Conservation (phyloP, 2,888 invertebrate species). For the Phrixothrix hirtus region DNA sequence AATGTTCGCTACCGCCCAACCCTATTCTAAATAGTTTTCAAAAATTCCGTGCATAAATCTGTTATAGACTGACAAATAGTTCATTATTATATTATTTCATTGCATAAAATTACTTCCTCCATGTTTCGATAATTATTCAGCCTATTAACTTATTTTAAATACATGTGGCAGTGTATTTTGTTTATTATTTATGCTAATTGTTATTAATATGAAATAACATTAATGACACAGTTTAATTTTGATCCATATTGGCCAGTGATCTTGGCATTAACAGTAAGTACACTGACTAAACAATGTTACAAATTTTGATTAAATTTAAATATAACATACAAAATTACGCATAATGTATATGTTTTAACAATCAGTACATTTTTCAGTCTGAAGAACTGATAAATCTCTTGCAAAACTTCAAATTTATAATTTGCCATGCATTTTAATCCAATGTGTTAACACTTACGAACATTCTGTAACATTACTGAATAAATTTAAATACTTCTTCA, state of each 20-base stretch:
- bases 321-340: not conserved
- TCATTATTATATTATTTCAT: not conserved
- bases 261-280: not conserved
- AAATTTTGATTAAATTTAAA: not conserved
- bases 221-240: not conserved
- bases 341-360: not conserved
- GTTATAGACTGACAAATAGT: not conserved
- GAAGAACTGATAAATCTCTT: too few species aligned
- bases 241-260: not conserved
- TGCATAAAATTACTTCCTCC: not conserved
- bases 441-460: not conserved
- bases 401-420: not conserved
- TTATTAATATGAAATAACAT: not conserved
- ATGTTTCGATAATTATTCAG: not conserved
- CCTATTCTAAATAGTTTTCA: too few species aligned
- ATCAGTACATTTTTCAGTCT: not conserved
- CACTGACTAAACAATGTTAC: not conserved
- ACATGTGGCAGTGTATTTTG: constrained; percentile 9
- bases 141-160: constrained; percentile 4
- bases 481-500: not conserved
- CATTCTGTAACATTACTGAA: not conserved
- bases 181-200: not conserved
- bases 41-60: not conserved
- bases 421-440: not conserved
- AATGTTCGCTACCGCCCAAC: too few species aligned